phyloP scores from a whole-genome alignment of 2,797 vertebrate species.

The Oreortyx pictus region DNA sequence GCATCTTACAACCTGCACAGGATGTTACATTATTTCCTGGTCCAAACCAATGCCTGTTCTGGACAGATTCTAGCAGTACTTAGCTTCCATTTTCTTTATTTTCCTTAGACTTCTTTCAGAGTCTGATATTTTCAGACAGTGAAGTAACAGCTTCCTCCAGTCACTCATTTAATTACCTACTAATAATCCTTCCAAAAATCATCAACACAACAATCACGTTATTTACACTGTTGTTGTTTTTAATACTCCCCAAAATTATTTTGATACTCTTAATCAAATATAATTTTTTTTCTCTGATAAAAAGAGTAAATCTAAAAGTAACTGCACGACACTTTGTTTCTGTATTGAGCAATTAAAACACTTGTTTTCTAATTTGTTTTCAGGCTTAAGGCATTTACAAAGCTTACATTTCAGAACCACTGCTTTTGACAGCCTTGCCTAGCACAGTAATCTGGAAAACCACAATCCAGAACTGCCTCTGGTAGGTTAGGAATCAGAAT shows the following conservation, averaged over 20 bases:
- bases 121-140: slow-evolving; percentile 10
- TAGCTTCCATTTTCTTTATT: not conserved
- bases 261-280: not conserved
- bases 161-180: not conserved
- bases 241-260: not conserved
- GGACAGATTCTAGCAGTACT: not conserved
- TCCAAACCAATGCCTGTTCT: not conserved
- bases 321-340: not conserved
- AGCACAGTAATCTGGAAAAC: not conserved
- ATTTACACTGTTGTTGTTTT: not conserved
- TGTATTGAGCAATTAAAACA: not conserved
- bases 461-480: not conserved
- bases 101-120: slow-evolving; percentile 8
- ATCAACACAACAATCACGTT: not conserved
- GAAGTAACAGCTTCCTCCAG: not conserved
- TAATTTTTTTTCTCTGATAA: not conserved
- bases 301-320: not conserved
- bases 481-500: not conserved
- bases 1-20: slow-evolving; percentile 8
- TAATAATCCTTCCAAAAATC: slow-evolving; percentile 14
- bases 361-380: not conserved
- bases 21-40: not conserved
- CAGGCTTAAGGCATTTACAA: not conserved
- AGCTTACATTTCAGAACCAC: not conserved
- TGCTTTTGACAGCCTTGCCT: not conserved